phyloP scores from a whole-genome alignment of 1,140 invertebrate genomes.

The Drosophila biarmipes region DNA sequence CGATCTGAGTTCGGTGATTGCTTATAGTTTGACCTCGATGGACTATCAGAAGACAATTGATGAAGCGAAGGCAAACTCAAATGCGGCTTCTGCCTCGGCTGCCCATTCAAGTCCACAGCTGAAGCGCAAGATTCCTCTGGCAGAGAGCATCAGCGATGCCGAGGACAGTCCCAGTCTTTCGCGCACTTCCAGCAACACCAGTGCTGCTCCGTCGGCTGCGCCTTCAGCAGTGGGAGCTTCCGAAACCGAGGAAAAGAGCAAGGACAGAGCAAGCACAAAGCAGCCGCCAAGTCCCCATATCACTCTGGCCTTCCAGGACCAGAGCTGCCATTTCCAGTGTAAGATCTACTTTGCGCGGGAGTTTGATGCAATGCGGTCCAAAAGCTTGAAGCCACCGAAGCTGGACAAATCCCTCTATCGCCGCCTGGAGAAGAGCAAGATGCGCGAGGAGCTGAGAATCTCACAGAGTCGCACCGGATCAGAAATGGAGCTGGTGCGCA shows the following conservation, averaged over 20 bases:
- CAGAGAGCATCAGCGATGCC: slow-evolving; percentile 49
- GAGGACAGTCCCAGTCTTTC: slow-evolving; percentile 49
- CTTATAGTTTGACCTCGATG: slow-evolving; percentile 90
- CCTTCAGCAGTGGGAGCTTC: neutral
- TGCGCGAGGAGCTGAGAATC: slow-evolving; percentile 79
- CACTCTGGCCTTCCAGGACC: slow-evolving; percentile 88
- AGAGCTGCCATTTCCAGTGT: slow-evolving; percentile 92
- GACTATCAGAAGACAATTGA: slow-evolving; percentile 88
- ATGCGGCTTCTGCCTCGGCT: slow-evolving; percentile 1
- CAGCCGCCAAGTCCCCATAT: slow-evolving; percentile 86
- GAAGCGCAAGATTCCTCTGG: slow-evolving; percentile 54
- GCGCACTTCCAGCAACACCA: slow-evolving; percentile 40
- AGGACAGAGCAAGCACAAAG: slow-evolving; percentile 55
- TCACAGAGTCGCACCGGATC: slow-evolving; percentile 75
- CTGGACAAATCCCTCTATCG: slow-evolving; percentile 69
- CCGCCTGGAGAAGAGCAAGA: slow-evolving; percentile 73
- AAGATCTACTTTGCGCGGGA: slow-evolving; percentile 94
- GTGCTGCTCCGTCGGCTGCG: neutral
- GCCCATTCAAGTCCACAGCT: slow-evolving; percentile 65
- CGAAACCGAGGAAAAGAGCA: slow-evolving; percentile 50
- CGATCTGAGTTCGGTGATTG: slow-evolving; percentile 95
- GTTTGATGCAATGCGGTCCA: slow-evolving; percentile 90
- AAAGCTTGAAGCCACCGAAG: slow-evolving; percentile 66
- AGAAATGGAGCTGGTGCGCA: slow-evolving; percentile 76
- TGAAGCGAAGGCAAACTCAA: slow-evolving; percentile 27